phyloP scores from a whole-genome alignment of 2,888 invertebrate genomes.

The Syrphus vitripennis region DNA sequence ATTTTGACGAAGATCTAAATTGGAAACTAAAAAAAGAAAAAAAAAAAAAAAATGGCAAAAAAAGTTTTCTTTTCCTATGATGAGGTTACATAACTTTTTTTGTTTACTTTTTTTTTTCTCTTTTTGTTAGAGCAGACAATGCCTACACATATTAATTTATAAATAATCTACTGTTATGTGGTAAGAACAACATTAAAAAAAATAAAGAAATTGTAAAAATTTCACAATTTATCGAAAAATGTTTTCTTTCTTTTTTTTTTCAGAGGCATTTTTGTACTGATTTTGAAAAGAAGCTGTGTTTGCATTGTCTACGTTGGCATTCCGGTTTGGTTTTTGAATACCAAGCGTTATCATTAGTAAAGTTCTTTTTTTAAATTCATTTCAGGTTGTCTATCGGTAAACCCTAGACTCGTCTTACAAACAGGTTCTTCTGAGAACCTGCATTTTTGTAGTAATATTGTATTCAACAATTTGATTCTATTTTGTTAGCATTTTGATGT shows the following conservation, averaged over 20 bases:
- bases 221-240: neutral
- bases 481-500: no score
- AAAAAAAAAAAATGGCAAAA: slow-evolving; percentile 19
- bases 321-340: no score
- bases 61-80: neutral
- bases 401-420: no score
- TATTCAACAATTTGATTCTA: no score
- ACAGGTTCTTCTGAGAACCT: no score
- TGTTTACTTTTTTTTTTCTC: slow-evolving; percentile 9
- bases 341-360: no score
- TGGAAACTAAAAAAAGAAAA: slow-evolving; percentile 6
- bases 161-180: neutral
- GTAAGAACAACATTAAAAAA: neutral
- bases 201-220: neutral
- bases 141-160: neutral
- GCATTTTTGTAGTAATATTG: no score
- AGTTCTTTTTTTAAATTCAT: no score
- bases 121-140: neutral
- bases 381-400: no score
- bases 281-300: neutral
- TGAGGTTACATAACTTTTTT: slow-evolving; percentile 9
- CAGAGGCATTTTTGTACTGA: neutral
- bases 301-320: neutral
- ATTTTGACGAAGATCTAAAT: slow-evolving; percentile 15
- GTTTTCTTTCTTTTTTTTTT: neutral